Evolutionary conservation across 2,113 vertebrate genomes (phyloP).

Genomic region (Paedocypris sp.): DNA sequence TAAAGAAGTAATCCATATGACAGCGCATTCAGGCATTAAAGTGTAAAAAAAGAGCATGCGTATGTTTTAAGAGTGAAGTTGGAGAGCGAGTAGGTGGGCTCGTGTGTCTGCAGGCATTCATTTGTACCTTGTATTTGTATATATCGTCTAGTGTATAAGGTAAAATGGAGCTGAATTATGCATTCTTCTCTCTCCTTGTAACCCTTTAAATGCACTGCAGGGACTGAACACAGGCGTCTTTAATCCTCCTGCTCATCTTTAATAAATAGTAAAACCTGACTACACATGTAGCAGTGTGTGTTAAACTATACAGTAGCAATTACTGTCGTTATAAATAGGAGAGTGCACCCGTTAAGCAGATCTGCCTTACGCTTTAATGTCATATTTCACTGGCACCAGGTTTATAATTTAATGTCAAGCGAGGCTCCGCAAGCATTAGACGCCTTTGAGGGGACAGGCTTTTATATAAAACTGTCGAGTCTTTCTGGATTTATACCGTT

Average conservation of each 20-base stretch:
- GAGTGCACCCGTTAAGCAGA: slow-evolving; percentile 26
- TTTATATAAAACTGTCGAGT: slow-evolving; percentile 7
- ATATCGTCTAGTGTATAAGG: too few species aligned
- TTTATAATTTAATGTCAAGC: slow-evolving; percentile 28
- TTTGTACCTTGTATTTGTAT: too few species aligned
- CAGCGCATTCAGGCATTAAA: slow-evolving; percentile 4
- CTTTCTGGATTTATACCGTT: slow-evolving; percentile 36
- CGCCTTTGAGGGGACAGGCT: neutral
- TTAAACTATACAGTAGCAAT: slow-evolving; percentile 39
- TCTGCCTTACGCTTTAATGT: slow-evolving; percentile 19
- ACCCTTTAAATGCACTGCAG: too few species aligned
- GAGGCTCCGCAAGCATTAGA: slow-evolving; percentile 5
- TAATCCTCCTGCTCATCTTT: slow-evolving; percentile 19
- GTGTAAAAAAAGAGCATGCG: neutral
- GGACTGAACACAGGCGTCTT: neutral
- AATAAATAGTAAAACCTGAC: slow-evolving; percentile 12
- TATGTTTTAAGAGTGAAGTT: slow-evolving; percentile 17
- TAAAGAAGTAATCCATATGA: slow-evolving; percentile 17
- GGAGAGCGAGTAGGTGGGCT: neutral
- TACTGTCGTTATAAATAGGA: slow-evolving; percentile 39
- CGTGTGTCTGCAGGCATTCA: slow-evolving; percentile 15
- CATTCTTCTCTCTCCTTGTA: slow-evolving; percentile 21
- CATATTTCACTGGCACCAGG: slow-evolving; percentile 17
- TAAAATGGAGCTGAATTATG: slow-evolving; percentile 19
- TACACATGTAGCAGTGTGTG: slow-evolving; percentile 34